Percentiles rank a stretch among this genome's conserved stretches.
Conservation (phyloP, 2,113 vertebrate species). For the Seriola rivoliana region DNA sequence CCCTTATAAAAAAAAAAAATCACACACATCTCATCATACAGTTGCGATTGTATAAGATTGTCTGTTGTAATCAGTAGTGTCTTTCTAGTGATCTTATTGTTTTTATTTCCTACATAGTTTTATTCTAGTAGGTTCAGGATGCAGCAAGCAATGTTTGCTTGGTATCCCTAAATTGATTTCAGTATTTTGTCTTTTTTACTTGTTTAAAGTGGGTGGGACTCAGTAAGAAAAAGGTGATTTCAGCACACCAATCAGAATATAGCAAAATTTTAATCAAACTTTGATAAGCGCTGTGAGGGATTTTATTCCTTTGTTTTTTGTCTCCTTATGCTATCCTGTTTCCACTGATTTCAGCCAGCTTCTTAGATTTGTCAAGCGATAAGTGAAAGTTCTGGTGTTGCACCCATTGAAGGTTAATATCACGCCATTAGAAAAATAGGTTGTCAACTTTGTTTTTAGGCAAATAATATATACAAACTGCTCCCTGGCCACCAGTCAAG, state of each 20-base stretch:
- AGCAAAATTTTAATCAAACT: no score
- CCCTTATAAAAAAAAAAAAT: constrained; percentile 11
- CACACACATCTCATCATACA: background rate
- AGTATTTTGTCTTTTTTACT: background rate
- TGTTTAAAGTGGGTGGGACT: background rate
- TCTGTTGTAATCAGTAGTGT: background rate
- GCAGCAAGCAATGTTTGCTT: background rate
- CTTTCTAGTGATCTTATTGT: background rate
- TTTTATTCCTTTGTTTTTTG: no score
- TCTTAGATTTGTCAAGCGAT: no score
- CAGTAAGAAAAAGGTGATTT: background rate
- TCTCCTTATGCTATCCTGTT: no score
- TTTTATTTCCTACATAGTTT: background rate
- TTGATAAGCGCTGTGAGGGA: no score
- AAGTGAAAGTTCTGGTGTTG: no score
- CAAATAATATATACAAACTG: no score
- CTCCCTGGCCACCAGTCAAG: no score
- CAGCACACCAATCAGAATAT: background rate
- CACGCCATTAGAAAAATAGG: no score
- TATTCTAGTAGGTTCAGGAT: background rate
- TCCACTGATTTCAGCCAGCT: no score
- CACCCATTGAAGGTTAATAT: no score
- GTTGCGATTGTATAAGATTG: background rate
- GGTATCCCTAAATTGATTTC: background rate
- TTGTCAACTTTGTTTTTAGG: no score